Conservation (phyloP, 2,113 vertebrate species). For the Cromileptes altivelis region DNA sequence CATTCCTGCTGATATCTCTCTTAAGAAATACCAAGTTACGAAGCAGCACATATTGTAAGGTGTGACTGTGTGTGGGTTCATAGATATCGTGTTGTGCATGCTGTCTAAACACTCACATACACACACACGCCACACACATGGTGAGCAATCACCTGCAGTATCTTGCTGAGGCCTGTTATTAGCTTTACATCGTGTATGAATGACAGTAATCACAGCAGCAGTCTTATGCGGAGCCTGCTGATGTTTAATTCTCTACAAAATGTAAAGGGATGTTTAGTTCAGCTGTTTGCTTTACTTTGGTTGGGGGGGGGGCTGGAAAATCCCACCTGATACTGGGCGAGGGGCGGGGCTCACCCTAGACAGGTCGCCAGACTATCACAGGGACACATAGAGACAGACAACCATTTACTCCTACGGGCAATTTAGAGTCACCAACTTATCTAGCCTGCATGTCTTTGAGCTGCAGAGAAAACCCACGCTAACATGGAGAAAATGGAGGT, state of each 20-base stretch:
- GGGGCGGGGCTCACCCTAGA: too few species aligned
- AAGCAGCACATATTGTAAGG: background rate
- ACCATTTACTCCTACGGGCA: too few species aligned
- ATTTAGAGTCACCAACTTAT: too few species aligned
- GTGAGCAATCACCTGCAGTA: constrained; percentile 54
- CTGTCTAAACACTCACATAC: background rate
- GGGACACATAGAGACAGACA: too few species aligned
- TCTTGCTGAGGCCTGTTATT: constrained; percentile 43
- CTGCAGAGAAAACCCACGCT: too few species aligned
- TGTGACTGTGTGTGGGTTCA: background rate
- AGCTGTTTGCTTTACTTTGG: constrained; percentile 14
- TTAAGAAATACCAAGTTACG: constrained; percentile 60
- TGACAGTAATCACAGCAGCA: constrained; percentile 49
- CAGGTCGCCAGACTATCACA: too few species aligned
- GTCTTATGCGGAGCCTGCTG: constrained; percentile 1
- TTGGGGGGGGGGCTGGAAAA: too few species aligned
- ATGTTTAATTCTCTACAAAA: constrained; percentile 25
- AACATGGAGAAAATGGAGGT: too few species aligned
- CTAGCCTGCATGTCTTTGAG: too few species aligned
- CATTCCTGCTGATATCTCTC: constrained; percentile 66
- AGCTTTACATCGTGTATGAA: constrained; percentile 30
- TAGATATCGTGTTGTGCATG: background rate
- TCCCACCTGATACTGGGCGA: too few species aligned
- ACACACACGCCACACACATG: background rate
- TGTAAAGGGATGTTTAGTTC: constrained; percentile 26